Base-by-base conservation (phyloP, 92 coral and sea anemone species). In the Micromussa lordhowensis region DNA sequence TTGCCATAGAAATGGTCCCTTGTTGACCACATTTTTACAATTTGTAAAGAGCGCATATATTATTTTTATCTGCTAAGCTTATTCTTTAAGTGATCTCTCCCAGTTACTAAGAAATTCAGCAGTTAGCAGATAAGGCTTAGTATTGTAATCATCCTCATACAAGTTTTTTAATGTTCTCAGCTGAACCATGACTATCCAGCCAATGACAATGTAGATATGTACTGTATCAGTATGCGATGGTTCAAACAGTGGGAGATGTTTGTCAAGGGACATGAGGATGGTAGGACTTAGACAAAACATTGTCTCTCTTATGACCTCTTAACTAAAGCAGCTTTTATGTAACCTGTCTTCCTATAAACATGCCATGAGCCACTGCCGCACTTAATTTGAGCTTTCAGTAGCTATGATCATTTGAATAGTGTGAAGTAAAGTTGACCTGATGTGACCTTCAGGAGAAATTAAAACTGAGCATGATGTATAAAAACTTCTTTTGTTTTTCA, bases 171-270 rank as follows among this genome's bases (percentile, higher is more conserved):
- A 17, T 38, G 2, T 30, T 69, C 19, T 36, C 78, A 95, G 98
- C 73, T 95, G 63, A 94, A 95, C 86, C 87, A 90, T 54, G 91
- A 91, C 69, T 92, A 85, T 77, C 94, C 96, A 34, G 95, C 92
- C 69, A 92, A 94, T 57, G 98, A 94, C 86, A 97, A 94, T 81
- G 92, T 92, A 32, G 98, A 92, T 77, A 94, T 86, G 49, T 96
- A 94, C 85, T 94, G 96, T 80, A 94, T 97, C 91, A 97, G 99
- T 83, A 88, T 94, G 95, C 94, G 93, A 44, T 97, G 99, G 99
- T 96, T 96, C 71, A 89, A 93, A 71, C 97, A 90, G 51, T 97
- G 99, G 99, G 95, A 92, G 80, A 91, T 88, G 76, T 97, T 97
- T 85, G 99, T 96, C 71, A 96, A 96, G 66, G 96, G 93, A 61